phyloP scores from a whole-genome alignment of 2,888 invertebrate genomes.

The Leptura quadrifasciata region DNA sequence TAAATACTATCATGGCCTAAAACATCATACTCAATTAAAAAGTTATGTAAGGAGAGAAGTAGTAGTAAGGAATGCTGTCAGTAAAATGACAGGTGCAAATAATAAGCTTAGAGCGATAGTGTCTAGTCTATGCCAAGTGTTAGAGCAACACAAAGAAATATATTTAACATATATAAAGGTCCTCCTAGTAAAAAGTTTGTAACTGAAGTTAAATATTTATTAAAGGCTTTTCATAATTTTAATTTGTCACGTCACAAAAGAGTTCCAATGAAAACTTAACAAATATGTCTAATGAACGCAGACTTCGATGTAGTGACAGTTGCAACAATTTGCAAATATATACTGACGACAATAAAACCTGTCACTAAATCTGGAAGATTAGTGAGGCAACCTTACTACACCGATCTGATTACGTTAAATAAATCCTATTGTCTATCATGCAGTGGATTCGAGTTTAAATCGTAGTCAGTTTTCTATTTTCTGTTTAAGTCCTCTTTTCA shows the following conservation, averaged over 20 bases:
- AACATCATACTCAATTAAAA: background rate
- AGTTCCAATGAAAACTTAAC: background rate
- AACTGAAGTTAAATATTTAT: background rate
- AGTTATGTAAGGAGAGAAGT: background rate
- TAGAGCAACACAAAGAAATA: background rate
- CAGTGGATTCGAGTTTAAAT: too few relatives aligned
- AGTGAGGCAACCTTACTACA: background rate
- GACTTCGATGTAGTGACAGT: background rate
- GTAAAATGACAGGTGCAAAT: background rate
- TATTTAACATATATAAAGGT: background rate
- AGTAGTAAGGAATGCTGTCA: background rate
- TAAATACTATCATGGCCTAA: background rate
- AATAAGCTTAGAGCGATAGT: background rate
- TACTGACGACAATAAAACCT: background rate
- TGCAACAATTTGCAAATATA: background rate
- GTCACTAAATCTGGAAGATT: background rate
- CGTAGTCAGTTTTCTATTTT: too few relatives aligned
- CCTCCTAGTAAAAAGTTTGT: background rate
- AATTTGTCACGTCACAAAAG: background rate
- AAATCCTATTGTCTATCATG: too few relatives aligned
- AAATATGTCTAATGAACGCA: background rate
- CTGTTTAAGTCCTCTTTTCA: too few relatives aligned
- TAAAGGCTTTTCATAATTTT: background rate
- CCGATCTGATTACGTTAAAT: too few relatives aligned
- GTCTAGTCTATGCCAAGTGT: background rate